Base-by-base conservation (phyloP, 1,140 invertebrate species). In the Drosophila arizonae region DNA sequence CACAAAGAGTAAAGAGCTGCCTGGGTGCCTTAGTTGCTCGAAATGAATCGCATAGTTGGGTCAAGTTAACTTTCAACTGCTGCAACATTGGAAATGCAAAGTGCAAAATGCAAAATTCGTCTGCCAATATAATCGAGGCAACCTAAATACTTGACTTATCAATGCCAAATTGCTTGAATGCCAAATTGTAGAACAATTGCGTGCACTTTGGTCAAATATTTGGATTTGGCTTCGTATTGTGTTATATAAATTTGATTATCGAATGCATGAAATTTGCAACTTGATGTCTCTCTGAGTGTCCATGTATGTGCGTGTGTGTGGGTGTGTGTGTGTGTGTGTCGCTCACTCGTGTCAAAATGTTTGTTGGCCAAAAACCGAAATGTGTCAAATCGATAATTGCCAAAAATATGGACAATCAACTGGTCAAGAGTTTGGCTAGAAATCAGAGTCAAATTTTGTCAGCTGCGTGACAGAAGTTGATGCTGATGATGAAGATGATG, bases 371-470 rank as follows among this genome's bases (percentile, higher is more conserved):
- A 48, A 77, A 74, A 61, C 36, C 55, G 66, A 86, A 86, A 86
- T 86, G 84, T 86, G 82, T 82, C 82, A 88, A 86, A 88, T 86
- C 82, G 84, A 88, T 86, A 88, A 88, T 87, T 87, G 84, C 46
- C 84, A 76, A 87, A 78, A 76, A 60, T 52, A 68, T 17, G 56
- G n/a, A 33, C 43, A 68, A 51, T 43, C 60, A 13, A 55, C 30
- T 21, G 41, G 57, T 28, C 57, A 60, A 30, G 41, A 46, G 30
- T 39, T 17, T 1, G 41, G 48, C 8, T 10, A 48, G 41, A 41
- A 28, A 28, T 28, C 26, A 9, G 8, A 48, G 28, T 50, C 43
- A 45, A 45, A 24, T n/a, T 9, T 46, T 11, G 28, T 33, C 63
- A 45, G 50, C 45, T 39, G 56, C 8, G 54, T 60, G 63, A 60